Conservation (phyloP, 1,140 invertebrate species). For the Scaptomyza hsui region DNA sequence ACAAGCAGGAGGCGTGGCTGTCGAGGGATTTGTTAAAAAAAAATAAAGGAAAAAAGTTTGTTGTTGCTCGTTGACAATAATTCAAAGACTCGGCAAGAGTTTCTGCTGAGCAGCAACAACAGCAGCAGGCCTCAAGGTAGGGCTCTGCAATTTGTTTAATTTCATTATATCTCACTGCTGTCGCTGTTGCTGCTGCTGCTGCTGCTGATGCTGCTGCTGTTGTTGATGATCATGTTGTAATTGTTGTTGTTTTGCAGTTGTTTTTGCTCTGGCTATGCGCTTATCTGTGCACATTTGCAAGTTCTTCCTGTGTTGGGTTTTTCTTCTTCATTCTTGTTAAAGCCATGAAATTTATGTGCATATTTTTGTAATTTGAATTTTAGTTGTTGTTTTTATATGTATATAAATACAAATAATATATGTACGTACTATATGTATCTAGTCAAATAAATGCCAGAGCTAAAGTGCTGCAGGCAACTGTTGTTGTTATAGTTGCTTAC, state of each 20-base stretch:
- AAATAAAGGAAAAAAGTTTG: conserved; percentile 46
- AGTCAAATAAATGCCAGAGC: conserved; percentile 23
- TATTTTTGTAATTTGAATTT: conserved; percentile 69
- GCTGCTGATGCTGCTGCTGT: neutral
- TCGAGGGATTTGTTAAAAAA: conserved; percentile 55
- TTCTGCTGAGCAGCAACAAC: neutral
- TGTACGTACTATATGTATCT: conserved; percentile 21
- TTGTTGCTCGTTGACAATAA: conserved; percentile 65
- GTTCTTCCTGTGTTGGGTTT: conserved; percentile 4
- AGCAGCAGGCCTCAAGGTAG: conserved; percentile 37
- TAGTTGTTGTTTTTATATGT: conserved; percentile 50
- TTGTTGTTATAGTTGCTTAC: conserved; percentile 3
- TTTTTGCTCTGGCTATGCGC: conserved; percentile 27
- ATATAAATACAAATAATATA: conserved; percentile 39
- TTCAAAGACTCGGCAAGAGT: conserved; percentile 39
- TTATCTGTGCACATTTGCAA: conserved; percentile 74
- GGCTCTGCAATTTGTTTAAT: conserved; percentile 70
- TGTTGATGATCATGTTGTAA: conserved; percentile 2
- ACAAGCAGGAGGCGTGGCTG: conserved; percentile 28
- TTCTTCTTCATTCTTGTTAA: neutral
- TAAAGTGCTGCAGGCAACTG: conserved; percentile 26
- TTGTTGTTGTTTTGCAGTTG: neutral
- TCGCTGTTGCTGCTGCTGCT: conserved; percentile 33
- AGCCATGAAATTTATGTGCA: conserved; percentile 71
- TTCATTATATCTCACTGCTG: conserved; percentile 60